These are phyloP conservation scores for Margarornis squamiger DNA, from an alignment of 2,797 vertebrate species.

Conservation along the genomic window DNA sequence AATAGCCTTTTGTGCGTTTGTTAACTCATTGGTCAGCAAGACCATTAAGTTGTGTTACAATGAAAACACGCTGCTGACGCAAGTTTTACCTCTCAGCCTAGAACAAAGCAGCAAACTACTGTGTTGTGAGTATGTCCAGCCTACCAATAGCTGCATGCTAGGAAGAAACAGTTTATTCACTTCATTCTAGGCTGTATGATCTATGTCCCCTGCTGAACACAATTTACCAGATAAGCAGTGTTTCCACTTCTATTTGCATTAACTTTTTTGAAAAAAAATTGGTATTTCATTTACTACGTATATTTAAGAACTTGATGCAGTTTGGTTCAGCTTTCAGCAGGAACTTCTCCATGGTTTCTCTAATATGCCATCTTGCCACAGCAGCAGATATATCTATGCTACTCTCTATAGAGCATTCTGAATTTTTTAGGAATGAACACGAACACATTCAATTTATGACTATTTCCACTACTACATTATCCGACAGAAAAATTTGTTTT, in stretches of 20 bases:
- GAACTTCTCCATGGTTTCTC: not conserved
- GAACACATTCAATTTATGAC: not conserved
- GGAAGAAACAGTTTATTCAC: not conserved
- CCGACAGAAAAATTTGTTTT: not conserved
- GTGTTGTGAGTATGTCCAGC: not conserved
- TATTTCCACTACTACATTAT: not conserved
- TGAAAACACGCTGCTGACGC: not conserved
- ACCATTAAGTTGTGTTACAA: not conserved
- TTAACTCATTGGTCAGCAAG: not conserved
- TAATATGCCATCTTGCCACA: not conserved
- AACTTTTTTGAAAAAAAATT: not conserved
- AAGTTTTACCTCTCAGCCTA: not conserved
- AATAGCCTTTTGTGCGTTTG: not conserved
- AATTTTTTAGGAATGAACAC: slow-evolving; percentile 15
- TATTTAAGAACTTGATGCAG: not conserved
- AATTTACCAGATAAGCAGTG: not conserved
- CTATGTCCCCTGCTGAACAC: not conserved
- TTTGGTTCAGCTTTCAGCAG: not conserved
- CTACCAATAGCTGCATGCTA: not conserved
- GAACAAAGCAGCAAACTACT: not conserved
- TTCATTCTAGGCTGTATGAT: not conserved
- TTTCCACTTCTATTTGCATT: not conserved
- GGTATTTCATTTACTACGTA: not conserved
- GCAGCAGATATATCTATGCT: not conserved
- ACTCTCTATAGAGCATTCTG: not conserved